Evolutionary conservation across 2,113 vertebrate species (phyloP).

Genomic region (Sebastes fasciatus): DNA sequence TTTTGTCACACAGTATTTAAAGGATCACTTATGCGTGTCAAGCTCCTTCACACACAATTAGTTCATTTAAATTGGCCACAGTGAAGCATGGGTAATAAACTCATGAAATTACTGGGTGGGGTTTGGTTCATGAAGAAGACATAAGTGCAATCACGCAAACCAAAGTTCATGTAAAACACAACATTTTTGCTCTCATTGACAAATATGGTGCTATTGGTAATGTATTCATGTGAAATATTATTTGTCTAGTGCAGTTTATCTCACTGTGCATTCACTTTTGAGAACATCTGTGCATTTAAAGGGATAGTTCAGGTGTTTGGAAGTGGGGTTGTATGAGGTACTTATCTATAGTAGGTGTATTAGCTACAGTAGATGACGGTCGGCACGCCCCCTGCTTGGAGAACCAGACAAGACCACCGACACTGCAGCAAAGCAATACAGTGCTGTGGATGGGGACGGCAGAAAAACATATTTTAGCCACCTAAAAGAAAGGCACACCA

Average conservation of each 20-base stretch:
- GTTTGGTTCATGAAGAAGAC: background rate
- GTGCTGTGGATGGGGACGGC: too few species aligned
- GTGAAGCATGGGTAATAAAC: background rate
- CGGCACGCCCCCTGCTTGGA: too few species aligned
- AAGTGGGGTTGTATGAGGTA: too few species aligned
- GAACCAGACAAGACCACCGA: too few species aligned
- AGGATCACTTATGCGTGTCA: background rate
- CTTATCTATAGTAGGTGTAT: too few species aligned
- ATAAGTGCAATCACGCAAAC: too few species aligned
- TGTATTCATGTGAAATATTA: background rate
- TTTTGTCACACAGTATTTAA: constrained; percentile 6
- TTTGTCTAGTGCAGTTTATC: background rate
- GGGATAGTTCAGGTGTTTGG: too few species aligned
- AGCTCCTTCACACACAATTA: background rate
- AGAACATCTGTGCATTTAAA: background rate
- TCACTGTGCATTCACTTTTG: background rate
- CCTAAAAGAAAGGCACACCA: too few species aligned
- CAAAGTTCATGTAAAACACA: background rate
- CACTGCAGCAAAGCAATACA: too few species aligned
- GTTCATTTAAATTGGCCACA: constrained; percentile 1
- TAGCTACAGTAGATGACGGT: too few species aligned
- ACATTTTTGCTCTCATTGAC: background rate
- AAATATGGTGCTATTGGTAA: background rate
- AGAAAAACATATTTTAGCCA: too few species aligned
- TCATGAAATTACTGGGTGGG: background rate